Conservation (phyloP, 2,797 vertebrate genomes). For the Enteromius viviparus region DNA sequence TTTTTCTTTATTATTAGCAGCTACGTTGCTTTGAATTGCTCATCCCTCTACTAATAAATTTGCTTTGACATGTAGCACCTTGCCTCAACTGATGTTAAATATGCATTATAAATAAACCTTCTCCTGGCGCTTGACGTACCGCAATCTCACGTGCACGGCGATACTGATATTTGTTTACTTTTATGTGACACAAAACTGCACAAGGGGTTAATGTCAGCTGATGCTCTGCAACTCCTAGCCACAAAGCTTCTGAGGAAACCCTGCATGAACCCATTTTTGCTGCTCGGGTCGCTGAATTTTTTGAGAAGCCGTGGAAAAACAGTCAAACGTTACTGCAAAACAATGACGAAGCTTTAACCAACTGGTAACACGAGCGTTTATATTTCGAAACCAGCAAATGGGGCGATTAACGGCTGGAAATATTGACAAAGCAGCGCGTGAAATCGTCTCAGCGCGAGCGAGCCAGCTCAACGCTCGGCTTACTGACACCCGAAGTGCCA, state of each 20-base stretch:
- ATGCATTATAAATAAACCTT: conserved; percentile 7
- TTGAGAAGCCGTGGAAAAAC: conserved; percentile 1
- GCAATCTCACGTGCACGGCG: background rate
- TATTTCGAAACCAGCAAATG: background rate
- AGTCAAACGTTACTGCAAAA: background rate
- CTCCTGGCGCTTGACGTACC: background rate
- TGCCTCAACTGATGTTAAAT: background rate
- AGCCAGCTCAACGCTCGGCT: conserved; percentile 6
- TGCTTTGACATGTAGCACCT: background rate
- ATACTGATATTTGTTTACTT: background rate
- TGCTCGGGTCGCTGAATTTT: background rate
- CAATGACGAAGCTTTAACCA: background rate
- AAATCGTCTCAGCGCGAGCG: conserved; percentile 23
- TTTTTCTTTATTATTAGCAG: background rate
- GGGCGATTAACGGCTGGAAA: background rate
- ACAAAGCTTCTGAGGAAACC: conserved; percentile 37
- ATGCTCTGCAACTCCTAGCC: conserved; percentile 18
- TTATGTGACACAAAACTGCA: background rate
- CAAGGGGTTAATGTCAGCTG: conserved; percentile 23
- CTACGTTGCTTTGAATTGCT: background rate
- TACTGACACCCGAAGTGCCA: conserved; percentile 20
- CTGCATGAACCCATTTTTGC: conserved; percentile 14
- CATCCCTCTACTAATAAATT: background rate
- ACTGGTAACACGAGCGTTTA: background rate
- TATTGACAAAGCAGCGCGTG: conserved; percentile 34